A percentile compares a stretch with the other conserved stretches of the same genome.
phyloP scores from a whole-genome alignment of 2,113 vertebrate species.

The Alethe castanea region DNA sequence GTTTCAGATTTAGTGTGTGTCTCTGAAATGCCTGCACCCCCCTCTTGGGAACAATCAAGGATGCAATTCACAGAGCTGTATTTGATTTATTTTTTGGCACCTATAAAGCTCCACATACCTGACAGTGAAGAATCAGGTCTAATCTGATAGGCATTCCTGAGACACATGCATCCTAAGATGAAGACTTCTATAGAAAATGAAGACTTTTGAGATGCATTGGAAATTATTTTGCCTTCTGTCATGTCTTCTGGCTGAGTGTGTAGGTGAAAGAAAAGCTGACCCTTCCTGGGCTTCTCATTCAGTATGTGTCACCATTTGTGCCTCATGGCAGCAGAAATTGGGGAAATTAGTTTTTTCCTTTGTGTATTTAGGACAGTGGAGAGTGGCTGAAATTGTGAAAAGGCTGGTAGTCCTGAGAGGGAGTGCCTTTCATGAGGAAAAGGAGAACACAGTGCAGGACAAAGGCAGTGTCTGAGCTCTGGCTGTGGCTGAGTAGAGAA shows the following conservation, averaged over 20 bases:
- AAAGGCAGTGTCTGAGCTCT: neutral
- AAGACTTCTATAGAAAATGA: neutral
- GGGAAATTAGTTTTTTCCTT: neutral
- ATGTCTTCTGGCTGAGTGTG: neutral
- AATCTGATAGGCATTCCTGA: neutral
- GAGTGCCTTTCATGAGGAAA: neutral
- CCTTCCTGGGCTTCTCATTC: neutral
- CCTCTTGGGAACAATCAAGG: neutral
- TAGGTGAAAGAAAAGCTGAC: neutral
- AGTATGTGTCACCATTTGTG: neutral
- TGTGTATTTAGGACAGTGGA: neutral
- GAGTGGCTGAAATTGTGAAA: neutral
- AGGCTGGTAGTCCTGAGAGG: neutral
- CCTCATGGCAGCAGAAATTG: neutral
- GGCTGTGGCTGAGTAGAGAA: slow-evolving; percentile 13
- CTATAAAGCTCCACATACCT: neutral
- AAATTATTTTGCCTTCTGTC: neutral
- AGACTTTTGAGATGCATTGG: neutral
- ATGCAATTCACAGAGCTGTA: neutral
- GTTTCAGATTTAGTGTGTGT: neutral
- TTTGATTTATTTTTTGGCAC: neutral
- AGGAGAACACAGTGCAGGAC: neutral
- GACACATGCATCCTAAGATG: neutral
- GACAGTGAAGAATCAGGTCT: neutral
- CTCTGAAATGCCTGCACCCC: neutral